Evolutionary conservation across 2,888 invertebrate species (phyloP).

Genomic region (Nomada ruficornis): DNA sequence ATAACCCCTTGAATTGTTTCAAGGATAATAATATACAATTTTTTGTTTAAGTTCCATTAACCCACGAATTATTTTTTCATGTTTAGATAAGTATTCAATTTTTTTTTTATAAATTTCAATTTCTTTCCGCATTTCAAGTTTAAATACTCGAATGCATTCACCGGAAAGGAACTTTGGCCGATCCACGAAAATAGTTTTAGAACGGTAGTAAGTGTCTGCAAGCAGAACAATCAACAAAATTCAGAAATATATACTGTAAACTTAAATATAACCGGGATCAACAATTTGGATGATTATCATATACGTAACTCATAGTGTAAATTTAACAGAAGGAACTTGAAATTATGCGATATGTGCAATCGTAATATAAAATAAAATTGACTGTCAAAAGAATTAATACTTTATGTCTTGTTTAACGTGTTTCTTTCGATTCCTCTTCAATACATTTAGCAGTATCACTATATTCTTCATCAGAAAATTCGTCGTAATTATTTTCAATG

Average conservation of each 20-base stretch:
- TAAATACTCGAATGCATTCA: constrained; percentile 19
- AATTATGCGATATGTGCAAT: constrained; percentile 59
- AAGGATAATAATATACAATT: constrained; percentile 1
- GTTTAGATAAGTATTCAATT: constrained; percentile 2
- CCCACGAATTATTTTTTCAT: not conserved
- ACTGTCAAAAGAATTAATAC: constrained; percentile 22
- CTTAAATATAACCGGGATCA: constrained; percentile 33
- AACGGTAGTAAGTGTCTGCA: not conserved
- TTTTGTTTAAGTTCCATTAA: constrained; percentile 26
- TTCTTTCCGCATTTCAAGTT: constrained; percentile 3
- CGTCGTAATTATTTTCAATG: constrained; percentile 67
- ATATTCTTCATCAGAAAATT: constrained; percentile 27
- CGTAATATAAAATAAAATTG: constrained; percentile 46
- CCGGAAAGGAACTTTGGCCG: not conserved
- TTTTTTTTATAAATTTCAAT: not conserved
- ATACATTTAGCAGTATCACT: constrained; percentile 53
- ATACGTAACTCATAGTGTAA: constrained; percentile 7
- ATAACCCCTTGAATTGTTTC: constrained; percentile 16
- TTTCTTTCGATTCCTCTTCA: constrained; percentile 68
- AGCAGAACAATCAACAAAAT: not conserved
- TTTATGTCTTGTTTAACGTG: constrained; percentile 38
- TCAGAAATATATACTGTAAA: not conserved
- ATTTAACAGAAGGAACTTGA: not conserved
- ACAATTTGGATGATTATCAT: constrained; percentile 14
- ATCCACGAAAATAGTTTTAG: not conserved